These are phyloP conservation scores for Lycodopsis pacificus DNA, from an alignment of 2,797 vertebrate species.

Conservation along the genomic window DNA sequence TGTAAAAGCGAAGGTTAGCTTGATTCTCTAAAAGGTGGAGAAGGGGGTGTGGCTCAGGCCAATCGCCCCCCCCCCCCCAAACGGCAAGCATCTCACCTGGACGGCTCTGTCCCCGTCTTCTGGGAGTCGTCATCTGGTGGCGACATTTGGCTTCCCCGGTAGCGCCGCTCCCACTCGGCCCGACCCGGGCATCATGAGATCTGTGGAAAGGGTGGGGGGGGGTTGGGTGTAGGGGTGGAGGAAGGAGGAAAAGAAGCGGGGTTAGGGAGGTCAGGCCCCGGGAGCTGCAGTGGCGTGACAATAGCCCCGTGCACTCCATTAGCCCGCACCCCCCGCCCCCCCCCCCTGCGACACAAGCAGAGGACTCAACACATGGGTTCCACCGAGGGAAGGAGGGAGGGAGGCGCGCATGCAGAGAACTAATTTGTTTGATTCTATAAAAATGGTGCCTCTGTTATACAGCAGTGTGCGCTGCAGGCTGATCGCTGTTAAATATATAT, in stretches of 20 bases:
- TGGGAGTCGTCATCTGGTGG: slow-evolving; percentile 41
- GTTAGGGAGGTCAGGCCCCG: slow-evolving; percentile 65
- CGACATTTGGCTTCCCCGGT: slow-evolving; percentile 12
- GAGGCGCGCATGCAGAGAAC: slow-evolving; percentile 24
- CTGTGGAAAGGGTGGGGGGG: slow-evolving; percentile 46
- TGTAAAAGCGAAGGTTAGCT: slow-evolving; percentile 51
- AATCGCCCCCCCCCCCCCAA: background rate
- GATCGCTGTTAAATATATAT: background rate
- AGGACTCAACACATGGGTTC: slow-evolving; percentile 68
- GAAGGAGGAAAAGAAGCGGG: slow-evolving; percentile 36
- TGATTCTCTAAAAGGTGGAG: slow-evolving; percentile 1
- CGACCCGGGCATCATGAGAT: slow-evolving; percentile 63
- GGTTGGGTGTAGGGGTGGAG: slow-evolving; percentile 23
- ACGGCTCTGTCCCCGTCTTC: slow-evolving; percentile 15
- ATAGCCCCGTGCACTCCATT: slow-evolving; percentile 59
- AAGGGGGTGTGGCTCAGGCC: slow-evolving; percentile 17
- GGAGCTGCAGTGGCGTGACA: slow-evolving; percentile 41
- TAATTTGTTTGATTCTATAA: slow-evolving; percentile 59
- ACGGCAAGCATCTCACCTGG: slow-evolving; percentile 78
- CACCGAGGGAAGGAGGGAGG: slow-evolving; percentile 6
- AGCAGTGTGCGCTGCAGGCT: background rate
- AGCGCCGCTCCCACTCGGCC: slow-evolving; percentile 33
- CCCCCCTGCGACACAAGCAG: slow-evolving; percentile 27
- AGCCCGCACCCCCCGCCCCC: slow-evolving; percentile 15
- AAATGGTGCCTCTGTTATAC: slow-evolving; percentile 18